These are phyloP conservation scores for Oreotrochilus melanogaster DNA, from an alignment of 2,113 vertebrate species.

Conservation along the genomic window DNA sequence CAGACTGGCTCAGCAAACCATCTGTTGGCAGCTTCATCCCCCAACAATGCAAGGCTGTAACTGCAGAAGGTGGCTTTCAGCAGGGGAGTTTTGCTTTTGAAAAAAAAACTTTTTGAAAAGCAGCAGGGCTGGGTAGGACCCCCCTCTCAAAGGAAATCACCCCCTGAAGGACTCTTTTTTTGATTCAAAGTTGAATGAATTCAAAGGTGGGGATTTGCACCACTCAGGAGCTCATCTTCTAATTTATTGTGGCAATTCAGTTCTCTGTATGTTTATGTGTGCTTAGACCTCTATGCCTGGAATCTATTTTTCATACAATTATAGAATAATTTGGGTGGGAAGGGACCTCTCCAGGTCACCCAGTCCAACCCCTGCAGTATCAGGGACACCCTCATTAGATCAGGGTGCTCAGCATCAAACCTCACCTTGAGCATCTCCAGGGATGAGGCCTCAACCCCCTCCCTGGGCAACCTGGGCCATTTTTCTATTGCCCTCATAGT, in stretches of 20 bases:
- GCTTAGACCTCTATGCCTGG: background rate
- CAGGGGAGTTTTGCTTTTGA: background rate
- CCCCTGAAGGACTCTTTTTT: background rate
- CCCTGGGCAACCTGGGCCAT: too few species aligned
- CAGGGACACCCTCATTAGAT: too few species aligned
- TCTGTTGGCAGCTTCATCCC: conserved; percentile 19
- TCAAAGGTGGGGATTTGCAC: background rate
- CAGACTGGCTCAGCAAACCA: background rate
- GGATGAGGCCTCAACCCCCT: too few species aligned
- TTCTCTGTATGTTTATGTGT: background rate
- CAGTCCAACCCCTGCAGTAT: too few species aligned
- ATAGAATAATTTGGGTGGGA: too few species aligned
- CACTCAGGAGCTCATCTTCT: background rate
- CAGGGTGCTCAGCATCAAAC: too few species aligned
- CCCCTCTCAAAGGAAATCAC: background rate
- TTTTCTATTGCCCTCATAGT: too few species aligned
- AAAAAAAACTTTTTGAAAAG: background rate
- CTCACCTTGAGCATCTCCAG: too few species aligned
- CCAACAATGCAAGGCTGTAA: background rate
- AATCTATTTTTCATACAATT: background rate
- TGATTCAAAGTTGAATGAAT: too few species aligned
- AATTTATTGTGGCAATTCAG: background rate
- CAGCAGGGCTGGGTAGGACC: background rate
- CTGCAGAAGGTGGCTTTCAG: conserved; percentile 45
- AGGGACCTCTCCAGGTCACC: too few species aligned